Evolutionary conservation across 2,113 vertebrate species (phyloP).

Genomic region (Dermatemys mawii): DNA sequence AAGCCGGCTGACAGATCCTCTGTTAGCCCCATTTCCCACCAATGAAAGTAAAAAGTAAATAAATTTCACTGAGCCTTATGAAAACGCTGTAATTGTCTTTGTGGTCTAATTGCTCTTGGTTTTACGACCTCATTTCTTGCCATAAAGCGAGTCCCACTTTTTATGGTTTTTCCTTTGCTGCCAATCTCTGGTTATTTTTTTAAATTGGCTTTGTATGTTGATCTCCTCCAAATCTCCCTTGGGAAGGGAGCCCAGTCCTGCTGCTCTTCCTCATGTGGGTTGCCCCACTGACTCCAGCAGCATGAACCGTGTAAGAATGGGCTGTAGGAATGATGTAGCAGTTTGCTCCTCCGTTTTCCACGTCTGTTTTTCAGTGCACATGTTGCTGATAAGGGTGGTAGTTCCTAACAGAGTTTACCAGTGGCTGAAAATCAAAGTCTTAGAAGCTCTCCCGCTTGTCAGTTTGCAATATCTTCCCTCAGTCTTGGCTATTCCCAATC

Average conservation of each 20-base stretch:
- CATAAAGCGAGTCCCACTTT: slow-evolving; percentile 59
- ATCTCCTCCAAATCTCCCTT: background rate
- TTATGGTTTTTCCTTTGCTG: slow-evolving; percentile 31
- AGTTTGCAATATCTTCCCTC: background rate
- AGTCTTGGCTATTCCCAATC: background rate
- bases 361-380: background rate
- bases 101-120: slow-evolving; percentile 66
- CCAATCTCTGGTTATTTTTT: slow-evolving; percentile 46
- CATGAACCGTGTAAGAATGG: rapidly evolving
- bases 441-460: background rate
- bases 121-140: slow-evolving; percentile 63
- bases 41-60: slow-evolving; percentile 32
- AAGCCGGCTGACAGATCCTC: background rate
- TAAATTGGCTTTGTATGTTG: slow-evolving; percentile 51
- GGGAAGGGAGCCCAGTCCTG: background rate
- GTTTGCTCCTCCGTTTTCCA: background rate
- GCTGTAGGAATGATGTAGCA: rapidly evolving
- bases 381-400: rapidly evolving
- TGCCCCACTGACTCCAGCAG: background rate
- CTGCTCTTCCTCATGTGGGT: rapidly evolving
- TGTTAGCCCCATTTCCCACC: background rate
- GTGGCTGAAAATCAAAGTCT: background rate
- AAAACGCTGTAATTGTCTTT: slow-evolving; percentile 54
- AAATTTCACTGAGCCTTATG: slow-evolving; percentile 57
- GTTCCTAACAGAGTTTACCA: rapidly evolving